These are phyloP conservation scores for Malurus alboscapulatus DNA, from an alignment of 2,113 vertebrate genomes.

Conservation along the genomic window DNA sequence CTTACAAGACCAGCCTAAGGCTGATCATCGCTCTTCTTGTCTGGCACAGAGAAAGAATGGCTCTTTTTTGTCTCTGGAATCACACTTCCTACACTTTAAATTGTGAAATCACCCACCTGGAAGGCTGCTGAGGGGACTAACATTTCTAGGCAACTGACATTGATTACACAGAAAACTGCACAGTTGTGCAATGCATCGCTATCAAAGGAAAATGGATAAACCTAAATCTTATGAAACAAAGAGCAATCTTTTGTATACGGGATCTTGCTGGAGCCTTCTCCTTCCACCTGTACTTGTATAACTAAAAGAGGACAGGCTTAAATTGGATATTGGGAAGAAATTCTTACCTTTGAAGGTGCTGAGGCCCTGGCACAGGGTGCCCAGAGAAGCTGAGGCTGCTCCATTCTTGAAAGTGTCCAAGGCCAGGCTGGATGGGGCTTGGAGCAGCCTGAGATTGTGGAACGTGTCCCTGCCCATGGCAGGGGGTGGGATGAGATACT, in stretches of 20 bases:
- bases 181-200: not conserved
- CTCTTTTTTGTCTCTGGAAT: not conserved
- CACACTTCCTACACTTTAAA: not conserved
- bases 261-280: not conserved
- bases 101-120: not conserved
- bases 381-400: not conserved
- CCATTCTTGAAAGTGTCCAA: not conserved
- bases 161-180: not conserved
- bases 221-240: not conserved
- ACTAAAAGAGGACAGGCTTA: not conserved
- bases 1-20: not conserved
- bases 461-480: not conserved
- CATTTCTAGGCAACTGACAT: not conserved
- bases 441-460: not conserved
- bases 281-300: fast-evolving
- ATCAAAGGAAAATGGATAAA: not conserved
- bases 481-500: not conserved
- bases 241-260: not conserved
- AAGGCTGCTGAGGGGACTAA: not conserved
- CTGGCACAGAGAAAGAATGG: not conserved
- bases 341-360: not conserved
- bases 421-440: not conserved
- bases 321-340: not conserved
- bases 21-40: not conserved
- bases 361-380: not conserved